phyloP scores from a whole-genome alignment of 1,140 invertebrate species.

The Ectropis grisescens region DNA sequence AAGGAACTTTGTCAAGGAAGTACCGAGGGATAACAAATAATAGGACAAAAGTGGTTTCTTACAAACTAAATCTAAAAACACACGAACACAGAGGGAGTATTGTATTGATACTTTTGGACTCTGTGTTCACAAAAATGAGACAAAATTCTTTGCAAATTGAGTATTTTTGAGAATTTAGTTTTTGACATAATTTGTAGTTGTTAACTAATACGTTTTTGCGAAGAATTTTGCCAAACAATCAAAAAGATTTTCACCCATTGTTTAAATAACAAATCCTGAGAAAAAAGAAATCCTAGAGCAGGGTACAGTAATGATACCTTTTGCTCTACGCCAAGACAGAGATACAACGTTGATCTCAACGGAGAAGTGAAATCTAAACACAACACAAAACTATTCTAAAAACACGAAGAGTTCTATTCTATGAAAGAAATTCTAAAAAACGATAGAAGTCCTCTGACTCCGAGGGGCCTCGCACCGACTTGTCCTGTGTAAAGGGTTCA shows the following conservation, averaged over 20 bases:
- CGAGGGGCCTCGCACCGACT: constrained; percentile 41
- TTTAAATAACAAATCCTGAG: too few relatives aligned
- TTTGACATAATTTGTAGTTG: too few relatives aligned
- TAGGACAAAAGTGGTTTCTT: too few relatives aligned
- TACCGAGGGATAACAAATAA: too few relatives aligned
- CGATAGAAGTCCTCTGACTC: constrained; percentile 19
- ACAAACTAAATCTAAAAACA: constrained; percentile 13
- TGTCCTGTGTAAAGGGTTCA: constrained; percentile 58
- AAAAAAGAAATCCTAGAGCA: constrained; percentile 6
- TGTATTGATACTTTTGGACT: constrained; percentile 42
- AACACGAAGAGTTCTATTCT: constrained; percentile 14
- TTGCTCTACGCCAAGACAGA: constrained; percentile 9
- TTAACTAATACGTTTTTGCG: too few relatives aligned
- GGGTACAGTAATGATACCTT: constrained; percentile 36
- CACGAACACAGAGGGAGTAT: constrained; percentile 33
- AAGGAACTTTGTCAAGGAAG: too few relatives aligned
- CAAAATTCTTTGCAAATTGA: constrained; percentile 28
- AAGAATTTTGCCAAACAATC: too few relatives aligned
- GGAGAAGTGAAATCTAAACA: constrained; percentile 10
- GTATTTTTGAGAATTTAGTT: too few relatives aligned
- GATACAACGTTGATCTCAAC: constrained; percentile 2
- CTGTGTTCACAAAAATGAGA: constrained; percentile 14
- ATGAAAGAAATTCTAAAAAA: constrained; percentile 10
- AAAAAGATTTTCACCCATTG: too few relatives aligned
- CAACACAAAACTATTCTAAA: constrained; percentile 23